Conservation (phyloP, 1,140 invertebrate species). For the Venturia canescens region DNA sequence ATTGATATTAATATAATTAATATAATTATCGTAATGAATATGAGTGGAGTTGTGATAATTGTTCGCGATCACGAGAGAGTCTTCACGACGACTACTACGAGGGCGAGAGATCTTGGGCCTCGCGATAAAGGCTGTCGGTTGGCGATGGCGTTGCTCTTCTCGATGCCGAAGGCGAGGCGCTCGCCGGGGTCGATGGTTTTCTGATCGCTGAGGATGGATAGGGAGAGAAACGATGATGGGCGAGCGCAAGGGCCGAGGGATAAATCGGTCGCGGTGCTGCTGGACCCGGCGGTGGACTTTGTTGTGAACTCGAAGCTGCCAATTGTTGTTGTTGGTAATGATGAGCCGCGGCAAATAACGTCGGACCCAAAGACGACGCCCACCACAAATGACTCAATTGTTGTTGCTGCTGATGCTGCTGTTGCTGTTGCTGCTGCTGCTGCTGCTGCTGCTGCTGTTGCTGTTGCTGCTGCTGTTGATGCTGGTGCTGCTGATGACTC, state of each 20-base stretch:
- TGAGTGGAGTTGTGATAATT: slow-evolving; percentile 9
- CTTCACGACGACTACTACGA: slow-evolving; percentile 76
- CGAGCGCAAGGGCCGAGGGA: slow-evolving; percentile 70
- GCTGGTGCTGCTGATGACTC: slow-evolving; percentile 65
- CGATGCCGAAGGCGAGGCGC: slow-evolving; percentile 70
- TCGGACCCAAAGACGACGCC: slow-evolving; percentile 73
- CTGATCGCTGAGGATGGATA: slow-evolving; percentile 69
- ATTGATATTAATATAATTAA: too few species aligned
- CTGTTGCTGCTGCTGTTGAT: slow-evolving; percentile 55
- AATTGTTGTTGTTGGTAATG: slow-evolving; percentile 70
- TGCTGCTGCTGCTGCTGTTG: slow-evolving; percentile 69
- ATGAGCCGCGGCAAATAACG: slow-evolving; percentile 73
- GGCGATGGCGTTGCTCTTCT: slow-evolving; percentile 72
- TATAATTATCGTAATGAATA: too few species aligned
- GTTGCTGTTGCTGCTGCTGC: slow-evolving; percentile 58
- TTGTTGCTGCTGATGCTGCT: slow-evolving; percentile 63
- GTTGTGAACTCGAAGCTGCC: slow-evolving; percentile 66
- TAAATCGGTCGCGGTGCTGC: slow-evolving; percentile 76
- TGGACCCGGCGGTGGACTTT: slow-evolving; percentile 63
- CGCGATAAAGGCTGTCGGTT: slow-evolving; percentile 72
- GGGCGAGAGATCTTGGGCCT: slow-evolving; percentile 73
- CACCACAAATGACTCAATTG: slow-evolving; percentile 74
- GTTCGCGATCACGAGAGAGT: slow-evolving; percentile 34
- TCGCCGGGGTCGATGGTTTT: slow-evolving; percentile 63
- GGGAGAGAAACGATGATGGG: slow-evolving; percentile 76